Evolutionary conservation across 2,888 invertebrate species (phyloP), one percentile per base, ranked within the genome.

Genomic region (Hedychridium roseum): DNA sequence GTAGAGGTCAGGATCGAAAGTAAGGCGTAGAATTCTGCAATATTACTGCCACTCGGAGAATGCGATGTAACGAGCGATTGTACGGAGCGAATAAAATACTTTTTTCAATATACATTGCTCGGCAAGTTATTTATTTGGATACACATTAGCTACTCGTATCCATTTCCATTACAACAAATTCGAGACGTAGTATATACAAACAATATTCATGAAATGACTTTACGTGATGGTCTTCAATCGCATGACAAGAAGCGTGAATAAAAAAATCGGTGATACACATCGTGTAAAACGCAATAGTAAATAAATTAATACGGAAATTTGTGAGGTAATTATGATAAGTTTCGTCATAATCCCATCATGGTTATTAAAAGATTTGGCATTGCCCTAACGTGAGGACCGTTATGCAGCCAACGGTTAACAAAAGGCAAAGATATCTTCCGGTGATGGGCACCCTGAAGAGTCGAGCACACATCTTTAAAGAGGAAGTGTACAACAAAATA

Each of bases 401-500:
- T 40, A 90, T 81, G 35, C 84, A 79, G 1, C 83, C 77, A 21
- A 88, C 57, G 2, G 88, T 85, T 15, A 89, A 78, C 11, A 85
- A 72, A 26, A 88, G 81, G 64, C 86, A 88, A 2, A 91, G 76
- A 67, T 88, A 88, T 59, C 86, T 83, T 2, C 87, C 86, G 15
- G 86, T 87, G 47, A 92, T 84, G 5, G 91, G 90, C 68, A 88
- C 85, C 70, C 86, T 84, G 74, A 88, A 90, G 1, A 92, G 81
- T 73, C 87, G 87, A 2, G 91, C 92, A 51, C 85, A 85, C 76
- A 92, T 85, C 64, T 85, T 85, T 39, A 92, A 80, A 31, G 89
- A 88, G 1, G 90, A 88, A 1, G 91, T 87, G 74, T 88, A 92
- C 57, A 91, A 80, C 18, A 92, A 82, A 49, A 92, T 86, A 0